These are phyloP conservation scores for Calypte anna DNA, from an alignment of 2,113 vertebrate species.

Conservation along the genomic window DNA sequence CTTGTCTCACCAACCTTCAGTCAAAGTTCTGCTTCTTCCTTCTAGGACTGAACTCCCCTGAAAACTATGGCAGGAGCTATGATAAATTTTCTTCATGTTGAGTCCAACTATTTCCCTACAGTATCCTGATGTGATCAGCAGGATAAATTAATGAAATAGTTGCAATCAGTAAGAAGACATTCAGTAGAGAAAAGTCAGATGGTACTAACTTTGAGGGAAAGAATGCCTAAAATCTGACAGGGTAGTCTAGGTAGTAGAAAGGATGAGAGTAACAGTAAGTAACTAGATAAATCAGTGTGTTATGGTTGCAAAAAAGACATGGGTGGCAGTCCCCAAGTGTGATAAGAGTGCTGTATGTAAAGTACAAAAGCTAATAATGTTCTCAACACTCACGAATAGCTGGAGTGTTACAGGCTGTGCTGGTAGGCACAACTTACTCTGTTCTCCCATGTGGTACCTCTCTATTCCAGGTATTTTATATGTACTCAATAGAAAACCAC, in stretches of 20 bases:
- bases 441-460: accelerated
- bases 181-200: not conserved
- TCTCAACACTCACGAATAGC: not conserved
- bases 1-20: not conserved
- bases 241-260: not conserved
- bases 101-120: not conserved
- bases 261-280: not conserved
- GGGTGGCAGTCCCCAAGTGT: not conserved
- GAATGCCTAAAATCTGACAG: not conserved
- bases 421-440: not conserved
- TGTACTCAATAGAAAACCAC: not conserved
- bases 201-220: not conserved
- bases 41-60: not conserved
- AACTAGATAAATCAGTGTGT: not conserved
- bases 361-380: not conserved
- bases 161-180: not conserved
- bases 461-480: not conserved
- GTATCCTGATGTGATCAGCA: not conserved
- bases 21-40: not conserved
- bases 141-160: not conserved
- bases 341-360: not conserved
- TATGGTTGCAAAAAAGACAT: accelerated
- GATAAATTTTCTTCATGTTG: not conserved
- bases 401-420: not conserved
- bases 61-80: not conserved